Conservation (phyloP, 2,888 invertebrate genomes). For the Patella caerulea region DNA sequence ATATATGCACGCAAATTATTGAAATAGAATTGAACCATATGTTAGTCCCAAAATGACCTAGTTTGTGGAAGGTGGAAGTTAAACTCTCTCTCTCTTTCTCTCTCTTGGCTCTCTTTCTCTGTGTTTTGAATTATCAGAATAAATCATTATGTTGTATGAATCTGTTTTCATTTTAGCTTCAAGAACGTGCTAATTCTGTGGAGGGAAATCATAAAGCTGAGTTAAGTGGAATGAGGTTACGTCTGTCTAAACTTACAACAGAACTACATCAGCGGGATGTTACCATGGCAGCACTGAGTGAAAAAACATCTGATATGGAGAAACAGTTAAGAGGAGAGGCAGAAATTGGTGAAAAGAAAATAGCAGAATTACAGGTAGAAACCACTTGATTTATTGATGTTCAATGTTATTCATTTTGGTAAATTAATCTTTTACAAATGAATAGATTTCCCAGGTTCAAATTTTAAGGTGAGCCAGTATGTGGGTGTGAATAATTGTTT, state of each 20-base stretch:
- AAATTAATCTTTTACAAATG: too few relatives aligned
- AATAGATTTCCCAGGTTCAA: too few relatives aligned
- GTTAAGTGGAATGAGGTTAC: constrained; percentile 49
- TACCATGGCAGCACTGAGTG: constrained; percentile 43
- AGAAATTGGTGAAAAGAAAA: constrained; percentile 47
- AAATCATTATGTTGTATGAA: not conserved
- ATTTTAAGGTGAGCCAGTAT: not conserved
- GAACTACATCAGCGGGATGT: constrained; percentile 53
- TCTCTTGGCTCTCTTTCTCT: too few relatives aligned
- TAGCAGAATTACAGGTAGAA: constrained; percentile 58
- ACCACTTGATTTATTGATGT: too few relatives aligned
- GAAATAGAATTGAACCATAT: too few relatives aligned
- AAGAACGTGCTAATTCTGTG: constrained; percentile 41
- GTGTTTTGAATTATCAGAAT: not conserved
- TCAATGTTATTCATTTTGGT: too few relatives aligned
- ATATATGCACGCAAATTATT: too few relatives aligned
- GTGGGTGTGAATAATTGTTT: constrained; percentile 1
- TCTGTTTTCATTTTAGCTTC: constrained; percentile 32
- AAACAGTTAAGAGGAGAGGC: constrained; percentile 46
- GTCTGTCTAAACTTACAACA: constrained; percentile 49
- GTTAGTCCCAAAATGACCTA: too few relatives aligned
- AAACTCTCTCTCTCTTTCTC: too few relatives aligned
- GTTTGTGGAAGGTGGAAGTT: too few relatives aligned
- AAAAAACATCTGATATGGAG: constrained; percentile 49
- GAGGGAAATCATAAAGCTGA: constrained; percentile 50